A percentile compares a stretch with the other conserved stretches of the same genome.
Conservation (phyloP, 2,888 invertebrate species). For the Platerodrilus igneus region DNA sequence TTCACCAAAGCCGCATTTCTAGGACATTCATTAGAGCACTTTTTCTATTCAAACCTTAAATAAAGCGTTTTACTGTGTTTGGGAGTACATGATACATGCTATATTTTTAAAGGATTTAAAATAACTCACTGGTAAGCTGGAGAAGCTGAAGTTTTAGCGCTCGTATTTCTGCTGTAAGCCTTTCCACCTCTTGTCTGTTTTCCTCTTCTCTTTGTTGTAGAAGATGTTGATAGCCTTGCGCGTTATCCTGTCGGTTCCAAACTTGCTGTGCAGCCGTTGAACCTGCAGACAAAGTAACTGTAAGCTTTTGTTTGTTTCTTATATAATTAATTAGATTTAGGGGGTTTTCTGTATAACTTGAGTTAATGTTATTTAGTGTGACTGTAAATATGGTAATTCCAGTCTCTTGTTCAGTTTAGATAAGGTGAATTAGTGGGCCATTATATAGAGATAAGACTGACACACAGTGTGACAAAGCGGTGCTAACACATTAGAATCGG, state of each 20-base stretch:
- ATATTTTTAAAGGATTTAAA: conserved; percentile 2
- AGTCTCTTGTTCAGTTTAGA: conserved; percentile 21
- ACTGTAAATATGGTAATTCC: no score
- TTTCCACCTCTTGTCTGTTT: conserved; percentile 56
- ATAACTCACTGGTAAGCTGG: conserved; percentile 52
- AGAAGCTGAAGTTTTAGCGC: conserved; percentile 56
- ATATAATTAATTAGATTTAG: conserved; percentile 10
- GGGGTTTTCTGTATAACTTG: no score
- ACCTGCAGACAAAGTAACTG: conserved; percentile 34
- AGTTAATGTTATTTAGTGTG: conserved; percentile 16
- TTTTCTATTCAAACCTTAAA: not conserved
- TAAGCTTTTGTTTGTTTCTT: conserved; percentile 8
- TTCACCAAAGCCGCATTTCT: no score
- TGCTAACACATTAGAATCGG: conserved; percentile 25
- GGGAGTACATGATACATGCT: not conserved
- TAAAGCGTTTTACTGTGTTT: not conserved
- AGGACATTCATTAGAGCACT: not conserved
- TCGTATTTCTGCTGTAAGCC: conserved; percentile 59
- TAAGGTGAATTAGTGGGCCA: conserved; percentile 25
- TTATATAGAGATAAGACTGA: conserved; percentile 25
- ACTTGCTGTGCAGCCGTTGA: conserved; percentile 35
- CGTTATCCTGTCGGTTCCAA: conserved; percentile 39
- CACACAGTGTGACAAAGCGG: conserved; percentile 26
- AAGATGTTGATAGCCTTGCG: conserved; percentile 48
- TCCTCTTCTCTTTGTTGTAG: conserved; percentile 59